phyloP scores from a whole-genome alignment of 2,113 vertebrate genomes.

The Nymphicus hollandicus region DNA sequence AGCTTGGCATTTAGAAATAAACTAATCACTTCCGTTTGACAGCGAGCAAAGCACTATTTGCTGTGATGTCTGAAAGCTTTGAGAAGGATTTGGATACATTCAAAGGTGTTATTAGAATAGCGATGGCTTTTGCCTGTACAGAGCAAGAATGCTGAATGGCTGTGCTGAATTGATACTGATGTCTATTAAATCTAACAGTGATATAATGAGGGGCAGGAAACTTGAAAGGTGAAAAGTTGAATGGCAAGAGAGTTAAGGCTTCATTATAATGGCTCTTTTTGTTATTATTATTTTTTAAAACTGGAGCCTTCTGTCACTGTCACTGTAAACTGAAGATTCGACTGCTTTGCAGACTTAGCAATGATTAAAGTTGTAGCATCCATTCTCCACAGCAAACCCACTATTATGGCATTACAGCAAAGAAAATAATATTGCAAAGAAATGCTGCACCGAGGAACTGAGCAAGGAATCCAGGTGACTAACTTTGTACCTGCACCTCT shows the following conservation, averaged over 20 bases:
- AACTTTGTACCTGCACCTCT: not conserved
- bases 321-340: not conserved
- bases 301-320: not conserved
- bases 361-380: not conserved
- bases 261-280: not conserved
- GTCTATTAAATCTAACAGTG: not conserved
- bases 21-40: not conserved
- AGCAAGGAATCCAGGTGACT: not conserved
- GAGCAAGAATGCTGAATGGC: not conserved
- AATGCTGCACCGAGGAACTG: not conserved
- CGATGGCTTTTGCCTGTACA: not conserved
- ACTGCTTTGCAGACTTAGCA: not conserved
- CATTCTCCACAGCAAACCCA: not conserved
- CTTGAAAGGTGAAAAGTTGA: not conserved
- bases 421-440: not conserved
- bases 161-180: not conserved
- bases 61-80: not conserved
- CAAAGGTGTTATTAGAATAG: not conserved
- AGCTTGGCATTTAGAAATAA: not conserved
- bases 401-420: not conserved
- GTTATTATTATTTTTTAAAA: not conserved
- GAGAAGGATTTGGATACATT: conserved; percentile 18
- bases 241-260: not conserved
- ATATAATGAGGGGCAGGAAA: not conserved
- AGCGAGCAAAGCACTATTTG: not conserved